phyloP scores from a whole-genome alignment of 2,113 vertebrate genomes.

The Caranx melampygus region DNA sequence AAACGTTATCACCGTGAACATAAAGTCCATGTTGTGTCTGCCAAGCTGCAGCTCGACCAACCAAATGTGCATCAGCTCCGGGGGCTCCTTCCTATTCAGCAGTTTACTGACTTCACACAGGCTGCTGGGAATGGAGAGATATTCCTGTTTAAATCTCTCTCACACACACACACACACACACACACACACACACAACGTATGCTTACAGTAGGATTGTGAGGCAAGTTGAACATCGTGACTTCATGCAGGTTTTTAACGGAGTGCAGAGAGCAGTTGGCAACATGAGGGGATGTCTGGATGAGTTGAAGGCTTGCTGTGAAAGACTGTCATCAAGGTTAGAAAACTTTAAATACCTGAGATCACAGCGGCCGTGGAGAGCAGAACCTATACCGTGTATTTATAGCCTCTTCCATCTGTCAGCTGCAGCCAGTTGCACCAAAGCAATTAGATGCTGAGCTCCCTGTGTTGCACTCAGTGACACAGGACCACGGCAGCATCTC shows the following conservation, averaged over 20 bases:
- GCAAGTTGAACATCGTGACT: background rate
- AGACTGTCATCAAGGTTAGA: background rate
- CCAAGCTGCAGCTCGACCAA: too few relatives aligned
- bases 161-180: too few relatives aligned
- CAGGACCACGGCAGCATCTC: too few relatives aligned
- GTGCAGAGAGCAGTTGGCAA: background rate
- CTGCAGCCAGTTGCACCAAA: too few relatives aligned
- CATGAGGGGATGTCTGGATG: background rate
- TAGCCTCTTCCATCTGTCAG: too few relatives aligned
- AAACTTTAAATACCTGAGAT: too few relatives aligned
- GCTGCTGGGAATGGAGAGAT: background rate
- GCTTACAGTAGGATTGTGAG: background rate
- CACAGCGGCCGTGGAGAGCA: too few relatives aligned
- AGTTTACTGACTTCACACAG: conserved; percentile 1
- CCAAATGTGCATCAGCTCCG: background rate
- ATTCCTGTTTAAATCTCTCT: background rate
- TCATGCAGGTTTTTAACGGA: background rate
- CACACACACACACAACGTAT: background rate
- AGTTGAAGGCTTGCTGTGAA: background rate
- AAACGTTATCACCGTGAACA: background rate
- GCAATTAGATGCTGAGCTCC: too few relatives aligned
- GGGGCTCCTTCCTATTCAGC: background rate
- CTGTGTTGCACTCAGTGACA: too few relatives aligned
- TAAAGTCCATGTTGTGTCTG: background rate
- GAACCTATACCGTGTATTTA: too few relatives aligned